phyloP scores from a whole-genome alignment of 92 coral and sea anemone species.

The Hydrozoanthus gracilis region DNA sequence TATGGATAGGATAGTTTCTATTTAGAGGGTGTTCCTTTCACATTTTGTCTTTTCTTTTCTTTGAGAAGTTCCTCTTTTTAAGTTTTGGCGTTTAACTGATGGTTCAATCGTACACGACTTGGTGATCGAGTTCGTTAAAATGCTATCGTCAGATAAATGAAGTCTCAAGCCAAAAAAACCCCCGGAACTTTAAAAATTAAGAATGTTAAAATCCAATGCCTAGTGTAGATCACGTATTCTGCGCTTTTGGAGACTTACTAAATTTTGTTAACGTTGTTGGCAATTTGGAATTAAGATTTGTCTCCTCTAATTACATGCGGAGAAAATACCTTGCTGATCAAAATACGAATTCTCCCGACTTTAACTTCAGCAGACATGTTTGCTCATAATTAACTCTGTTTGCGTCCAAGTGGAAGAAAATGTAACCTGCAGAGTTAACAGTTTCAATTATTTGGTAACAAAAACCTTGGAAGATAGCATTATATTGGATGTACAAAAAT shows the following conservation, averaged over 20 bases:
- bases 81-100: too few species aligned
- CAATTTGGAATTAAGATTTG: too few species aligned
- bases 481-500: too few species aligned
- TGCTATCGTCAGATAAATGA: too few species aligned
- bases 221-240: neutral
- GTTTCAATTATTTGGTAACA: too few species aligned
- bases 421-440: too few species aligned
- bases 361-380: neutral
- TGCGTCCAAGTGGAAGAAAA: too few species aligned
- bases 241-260: too few species aligned
- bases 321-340: conserved; percentile 1
- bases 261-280: too few species aligned
- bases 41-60: neutral
- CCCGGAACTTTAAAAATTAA: neutral
- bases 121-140: too few species aligned
- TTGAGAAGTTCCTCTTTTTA: neutral
- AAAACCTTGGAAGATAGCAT: too few species aligned
- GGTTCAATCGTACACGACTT: too few species aligned
- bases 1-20: neutral
- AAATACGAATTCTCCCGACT: conserved; percentile 18
- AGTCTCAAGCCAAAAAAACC: neutral
- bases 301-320: neutral
- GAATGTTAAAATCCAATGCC: neutral
- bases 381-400: neutral
- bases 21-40: neutral